phyloP scores from a whole-genome alignment of 2,888 invertebrate species.

The Myathropa florea region DNA sequence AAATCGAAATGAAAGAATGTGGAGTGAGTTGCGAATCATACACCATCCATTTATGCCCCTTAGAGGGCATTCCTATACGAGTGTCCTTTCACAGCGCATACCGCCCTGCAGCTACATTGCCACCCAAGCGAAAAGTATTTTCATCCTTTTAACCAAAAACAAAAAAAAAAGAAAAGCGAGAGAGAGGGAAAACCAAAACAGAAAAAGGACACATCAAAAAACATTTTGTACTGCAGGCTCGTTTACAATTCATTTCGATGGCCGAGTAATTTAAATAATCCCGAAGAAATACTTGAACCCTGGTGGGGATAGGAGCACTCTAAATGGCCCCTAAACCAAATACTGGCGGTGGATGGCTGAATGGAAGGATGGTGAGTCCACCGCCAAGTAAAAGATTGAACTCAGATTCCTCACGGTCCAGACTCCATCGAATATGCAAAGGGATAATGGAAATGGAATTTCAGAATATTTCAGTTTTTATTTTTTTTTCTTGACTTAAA shows the following conservation, averaged over 20 bases:
- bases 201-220: constrained; percentile 18
- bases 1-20: constrained; percentile 32
- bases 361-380: neutral
- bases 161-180: neutral
- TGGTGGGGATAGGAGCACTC: constrained; percentile 59
- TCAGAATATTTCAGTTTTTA: constrained; percentile 46
- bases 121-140: constrained; percentile 58
- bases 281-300: constrained; percentile 70
- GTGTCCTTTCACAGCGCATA: constrained; percentile 37
- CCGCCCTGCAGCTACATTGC: constrained; percentile 41
- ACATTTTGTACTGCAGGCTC: constrained; percentile 70
- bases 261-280: constrained; percentile 73
- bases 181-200: neutral
- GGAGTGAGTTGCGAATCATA: constrained; percentile 20
- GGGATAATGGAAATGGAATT: constrained; percentile 65
- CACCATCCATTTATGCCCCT: constrained; percentile 52
- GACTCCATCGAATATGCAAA: constrained; percentile 44
- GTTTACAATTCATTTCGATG: constrained; percentile 73
- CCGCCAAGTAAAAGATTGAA: neutral
- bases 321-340: constrained; percentile 65
- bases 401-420: neutral
- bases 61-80: constrained; percentile 11
- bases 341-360: constrained; percentile 17
- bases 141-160: constrained; percentile 52
- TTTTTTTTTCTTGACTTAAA: neutral